phyloP scores from a whole-genome alignment of 2,888 invertebrate species.

The Drepana falcataria region DNA sequence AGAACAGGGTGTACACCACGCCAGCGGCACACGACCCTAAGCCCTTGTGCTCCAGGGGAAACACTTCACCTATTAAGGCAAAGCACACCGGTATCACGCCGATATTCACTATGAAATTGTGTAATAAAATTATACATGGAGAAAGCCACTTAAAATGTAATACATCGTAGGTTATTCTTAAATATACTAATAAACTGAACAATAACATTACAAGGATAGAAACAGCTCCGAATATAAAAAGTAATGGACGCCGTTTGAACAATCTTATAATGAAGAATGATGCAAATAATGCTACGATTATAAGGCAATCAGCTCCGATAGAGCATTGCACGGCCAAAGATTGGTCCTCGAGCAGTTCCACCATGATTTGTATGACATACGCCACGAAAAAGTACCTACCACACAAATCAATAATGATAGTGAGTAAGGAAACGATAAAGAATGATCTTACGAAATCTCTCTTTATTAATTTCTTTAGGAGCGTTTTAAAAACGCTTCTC shows the following conservation, averaged over 20 bases:
- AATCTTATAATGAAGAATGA: slow-evolving; percentile 27
- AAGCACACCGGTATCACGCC: slow-evolving; percentile 32
- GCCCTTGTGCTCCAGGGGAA: slow-evolving; percentile 40
- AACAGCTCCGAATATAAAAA: slow-evolving; percentile 26
- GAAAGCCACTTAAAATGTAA: slow-evolving; percentile 22
- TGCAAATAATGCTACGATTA: slow-evolving; percentile 19
- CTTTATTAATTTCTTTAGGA: slow-evolving; percentile 15
- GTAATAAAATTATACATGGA: slow-evolving; percentile 27
- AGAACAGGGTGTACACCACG: slow-evolving; percentile 29
- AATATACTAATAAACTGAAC: slow-evolving; percentile 22
- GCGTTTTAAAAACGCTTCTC: slow-evolving; percentile 2
- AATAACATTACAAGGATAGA: slow-evolving; percentile 27
- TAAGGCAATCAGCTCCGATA: slow-evolving; percentile 30
- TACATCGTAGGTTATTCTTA: slow-evolving; percentile 17
- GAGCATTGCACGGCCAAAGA: slow-evolving; percentile 32
- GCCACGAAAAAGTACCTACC: slow-evolving; percentile 4
- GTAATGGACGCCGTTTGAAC: slow-evolving; percentile 30
- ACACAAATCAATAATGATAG: slow-evolving; percentile 3
- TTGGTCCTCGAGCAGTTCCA: slow-evolving; percentile 24
- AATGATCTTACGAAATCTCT: slow-evolving; percentile 36
- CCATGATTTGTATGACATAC: slow-evolving; percentile 36
- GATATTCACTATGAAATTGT: slow-evolving; percentile 26
- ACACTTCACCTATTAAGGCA: slow-evolving; percentile 33
- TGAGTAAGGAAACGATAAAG: slow-evolving; percentile 22
- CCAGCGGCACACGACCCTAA: slow-evolving; percentile 28